Percentiles rank a stretch among this genome's conserved stretches.
These are phyloP conservation scores for Cotesia glomerata DNA, from an alignment of 1,140 invertebrate genomes.

Conservation along the genomic window DNA sequence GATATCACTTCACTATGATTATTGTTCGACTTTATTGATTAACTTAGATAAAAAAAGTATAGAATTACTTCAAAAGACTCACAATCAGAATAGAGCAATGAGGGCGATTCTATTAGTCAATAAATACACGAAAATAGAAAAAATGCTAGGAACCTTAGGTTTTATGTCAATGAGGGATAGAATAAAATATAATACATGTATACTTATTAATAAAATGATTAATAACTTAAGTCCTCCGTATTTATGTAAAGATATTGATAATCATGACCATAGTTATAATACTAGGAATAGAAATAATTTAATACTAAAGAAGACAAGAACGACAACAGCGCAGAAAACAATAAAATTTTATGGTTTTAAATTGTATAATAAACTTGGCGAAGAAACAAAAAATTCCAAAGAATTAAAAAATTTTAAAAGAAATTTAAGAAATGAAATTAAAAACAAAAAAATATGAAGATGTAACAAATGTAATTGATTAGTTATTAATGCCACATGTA, in stretches of 20 bases:
- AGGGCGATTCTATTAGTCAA: not conserved
- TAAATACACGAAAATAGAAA: not conserved
- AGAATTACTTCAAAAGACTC: not conserved
- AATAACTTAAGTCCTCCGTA: not conserved
- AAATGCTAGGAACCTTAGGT: not conserved
- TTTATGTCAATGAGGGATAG: not conserved
- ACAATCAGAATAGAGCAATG: slow-evolving; percentile 13
- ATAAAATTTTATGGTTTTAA: no score
- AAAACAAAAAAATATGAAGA: no score
- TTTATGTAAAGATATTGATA: not conserved
- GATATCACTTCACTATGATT: not conserved
- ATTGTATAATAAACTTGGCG: no score
- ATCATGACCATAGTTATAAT: not conserved
- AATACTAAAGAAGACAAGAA: not conserved
- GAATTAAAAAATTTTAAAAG: no score
- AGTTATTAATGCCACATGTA: no score
- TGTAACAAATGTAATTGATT: no score
- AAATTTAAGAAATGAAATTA: no score
- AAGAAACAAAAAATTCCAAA: no score
- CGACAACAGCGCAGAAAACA: no score
- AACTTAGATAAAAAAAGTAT: slow-evolving; percentile 5
- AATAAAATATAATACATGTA: not conserved
- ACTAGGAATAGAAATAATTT: slow-evolving; percentile 1
- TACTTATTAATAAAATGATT: slow-evolving; percentile 8
- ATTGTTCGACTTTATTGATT: not conserved